Evolutionary conservation across 92 coral and sea anemone genomes (phyloP).

Genomic region (Pocillopora meandrina): DNA sequence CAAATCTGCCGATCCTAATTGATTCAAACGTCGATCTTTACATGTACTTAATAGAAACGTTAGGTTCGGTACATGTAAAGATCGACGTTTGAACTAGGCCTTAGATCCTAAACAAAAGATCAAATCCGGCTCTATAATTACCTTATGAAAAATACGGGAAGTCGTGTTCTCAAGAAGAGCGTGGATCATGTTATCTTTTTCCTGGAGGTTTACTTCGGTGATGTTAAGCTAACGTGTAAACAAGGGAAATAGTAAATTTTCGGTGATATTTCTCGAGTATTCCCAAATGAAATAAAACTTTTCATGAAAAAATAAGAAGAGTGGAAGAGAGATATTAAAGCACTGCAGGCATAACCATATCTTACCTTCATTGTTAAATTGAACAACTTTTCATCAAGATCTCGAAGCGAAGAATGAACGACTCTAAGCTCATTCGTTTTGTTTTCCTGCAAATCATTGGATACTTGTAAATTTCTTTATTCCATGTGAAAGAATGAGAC

Average conservation of each 20-base stretch:
- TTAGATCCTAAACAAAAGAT: too few species aligned
- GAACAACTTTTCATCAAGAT: constrained; percentile 5
- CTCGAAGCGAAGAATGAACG: neutral
- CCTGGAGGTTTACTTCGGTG: neutral
- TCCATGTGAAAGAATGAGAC: too few species aligned
- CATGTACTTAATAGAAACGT: too few species aligned
- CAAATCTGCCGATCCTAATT: too few species aligned
- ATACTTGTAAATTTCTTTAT: neutral
- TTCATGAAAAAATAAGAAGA: neutral
- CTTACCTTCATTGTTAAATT: neutral
- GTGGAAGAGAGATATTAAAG: neutral
- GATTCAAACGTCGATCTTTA: too few species aligned
- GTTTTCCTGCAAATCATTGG: neutral
- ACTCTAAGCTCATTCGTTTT: constrained; percentile 5
- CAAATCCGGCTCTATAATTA: neutral
- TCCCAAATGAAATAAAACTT: neutral
- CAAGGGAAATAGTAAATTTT: neutral
- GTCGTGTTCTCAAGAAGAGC: neutral
- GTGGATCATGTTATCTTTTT: neutral
- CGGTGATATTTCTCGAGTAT: too few species aligned
- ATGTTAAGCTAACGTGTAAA: neutral
- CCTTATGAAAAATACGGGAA: neutral
- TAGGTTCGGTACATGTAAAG: too few species aligned
- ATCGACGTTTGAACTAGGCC: too few species aligned
- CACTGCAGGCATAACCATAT: neutral